A percentile compares a stretch with the other conserved stretches of the same genome.
phyloP scores from a whole-genome alignment of 2,113 vertebrate species.

The Pollimyrus isidori region DNA sequence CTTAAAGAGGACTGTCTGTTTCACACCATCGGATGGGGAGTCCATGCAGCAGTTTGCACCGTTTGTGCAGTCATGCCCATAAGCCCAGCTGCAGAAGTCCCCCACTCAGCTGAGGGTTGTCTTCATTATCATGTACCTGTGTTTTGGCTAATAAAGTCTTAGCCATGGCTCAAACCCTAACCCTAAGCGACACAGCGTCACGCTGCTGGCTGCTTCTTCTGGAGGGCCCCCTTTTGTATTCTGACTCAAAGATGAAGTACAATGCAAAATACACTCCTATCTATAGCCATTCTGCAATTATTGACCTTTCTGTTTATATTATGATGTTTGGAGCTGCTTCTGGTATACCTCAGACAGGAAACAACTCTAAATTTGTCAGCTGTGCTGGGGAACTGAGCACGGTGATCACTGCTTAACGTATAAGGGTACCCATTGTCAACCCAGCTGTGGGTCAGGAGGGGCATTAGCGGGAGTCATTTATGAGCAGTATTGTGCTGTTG shows the following conservation, averaged over 20 bases:
- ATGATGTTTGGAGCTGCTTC: conserved; percentile 36
- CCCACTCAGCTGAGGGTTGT: background rate
- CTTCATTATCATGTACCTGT: background rate
- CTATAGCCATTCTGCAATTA: conserved; percentile 48
- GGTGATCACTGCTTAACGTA: conserved; percentile 20
- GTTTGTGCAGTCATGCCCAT: background rate
- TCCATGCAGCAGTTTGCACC: background rate
- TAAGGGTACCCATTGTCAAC: conserved; percentile 40
- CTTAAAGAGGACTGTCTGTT: background rate
- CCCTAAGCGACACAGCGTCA: background rate
- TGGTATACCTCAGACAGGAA: conserved; percentile 29
- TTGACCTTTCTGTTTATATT: conserved; percentile 53
- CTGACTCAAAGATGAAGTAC: conserved; percentile 34
- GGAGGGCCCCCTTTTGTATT: background rate
- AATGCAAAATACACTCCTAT: conserved; percentile 26
- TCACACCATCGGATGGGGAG: background rate
- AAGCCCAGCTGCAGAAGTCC: background rate
- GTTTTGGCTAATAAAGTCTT: background rate
- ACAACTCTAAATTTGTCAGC: conserved; percentile 25
- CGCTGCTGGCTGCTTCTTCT: background rate
- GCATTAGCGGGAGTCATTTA: conserved; percentile 29
- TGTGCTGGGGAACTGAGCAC: conserved; percentile 36
- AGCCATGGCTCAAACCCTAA: background rate
- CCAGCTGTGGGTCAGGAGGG: conserved; percentile 32
- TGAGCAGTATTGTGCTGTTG: conserved; percentile 41